A percentile compares a stretch with the other conserved stretches of the same genome.
Evolutionary conservation across 2,113 vertebrate species (phyloP).

Genomic region (Indri indri): DNA sequence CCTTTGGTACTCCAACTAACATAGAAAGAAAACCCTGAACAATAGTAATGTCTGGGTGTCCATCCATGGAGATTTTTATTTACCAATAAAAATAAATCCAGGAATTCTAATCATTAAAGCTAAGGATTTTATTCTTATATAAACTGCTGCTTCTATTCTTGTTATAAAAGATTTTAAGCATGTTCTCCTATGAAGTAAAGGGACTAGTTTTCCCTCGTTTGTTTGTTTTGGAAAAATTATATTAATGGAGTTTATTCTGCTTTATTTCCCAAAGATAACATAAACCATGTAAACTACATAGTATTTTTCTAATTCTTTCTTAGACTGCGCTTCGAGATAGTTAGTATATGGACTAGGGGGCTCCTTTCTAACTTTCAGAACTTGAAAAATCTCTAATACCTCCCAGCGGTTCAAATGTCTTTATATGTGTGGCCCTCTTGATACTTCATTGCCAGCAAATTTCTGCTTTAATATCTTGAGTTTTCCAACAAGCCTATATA

Average conservation of each 20-base stretch:
- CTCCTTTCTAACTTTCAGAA: not conserved
- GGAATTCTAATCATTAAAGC: not conserved
- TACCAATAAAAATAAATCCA: not conserved
- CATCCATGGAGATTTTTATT: conserved; percentile 19
- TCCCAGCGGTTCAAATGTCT: not conserved
- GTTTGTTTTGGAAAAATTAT: conserved; percentile 47
- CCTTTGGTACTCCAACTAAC: not conserved
- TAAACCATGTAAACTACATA: not conserved
- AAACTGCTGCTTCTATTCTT: not conserved
- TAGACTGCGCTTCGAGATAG: not conserved
- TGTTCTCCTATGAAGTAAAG: not conserved
- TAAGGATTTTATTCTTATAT: not conserved
- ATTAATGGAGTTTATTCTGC: conserved; percentile 34
- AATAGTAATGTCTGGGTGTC: not conserved
- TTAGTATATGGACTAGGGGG: not conserved
- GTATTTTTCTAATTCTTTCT: not conserved
- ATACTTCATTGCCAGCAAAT: not conserved
- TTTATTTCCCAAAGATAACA: not conserved
- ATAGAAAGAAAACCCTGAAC: not conserved
- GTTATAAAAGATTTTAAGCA: conserved; percentile 18
- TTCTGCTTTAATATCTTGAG: not conserved
- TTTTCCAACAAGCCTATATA: not conserved
- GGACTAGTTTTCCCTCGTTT: not conserved
- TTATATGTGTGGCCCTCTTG: not conserved
- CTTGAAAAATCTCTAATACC: not conserved